A percentile compares a stretch with the other conserved stretches of the same genome.
phyloP scores from a whole-genome alignment of 2,888 invertebrate species.

The Iselma pallidipennis region DNA sequence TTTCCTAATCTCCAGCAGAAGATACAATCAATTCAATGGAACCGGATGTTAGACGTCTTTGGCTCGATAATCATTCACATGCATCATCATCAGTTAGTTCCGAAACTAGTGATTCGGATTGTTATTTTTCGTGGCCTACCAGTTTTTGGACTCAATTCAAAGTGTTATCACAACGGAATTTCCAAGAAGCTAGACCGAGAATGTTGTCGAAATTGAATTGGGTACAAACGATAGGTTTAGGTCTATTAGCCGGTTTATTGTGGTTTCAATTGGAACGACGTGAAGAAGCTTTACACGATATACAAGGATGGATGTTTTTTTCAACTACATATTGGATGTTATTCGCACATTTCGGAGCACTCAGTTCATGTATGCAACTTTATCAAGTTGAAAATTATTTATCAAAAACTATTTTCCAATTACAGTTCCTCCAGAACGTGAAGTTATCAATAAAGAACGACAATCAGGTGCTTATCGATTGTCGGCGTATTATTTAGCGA shows the following conservation, averaged over 20 bases:
- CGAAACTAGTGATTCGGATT: slow-evolving; percentile 63
- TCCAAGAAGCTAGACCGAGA: slow-evolving; percentile 73
- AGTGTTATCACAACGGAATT: slow-evolving; percentile 74
- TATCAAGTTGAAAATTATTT: slow-evolving; percentile 2
- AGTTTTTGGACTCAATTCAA: slow-evolving; percentile 78
- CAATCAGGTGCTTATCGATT: slow-evolving; percentile 77
- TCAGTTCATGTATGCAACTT: slow-evolving; percentile 67
- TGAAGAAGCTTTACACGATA: slow-evolving; percentile 75
- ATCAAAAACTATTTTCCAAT: slow-evolving; percentile 15
- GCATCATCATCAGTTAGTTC: slow-evolving; percentile 67
- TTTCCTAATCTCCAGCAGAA: slow-evolving; percentile 46
- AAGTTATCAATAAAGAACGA: slow-evolving; percentile 79
- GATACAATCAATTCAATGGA: slow-evolving; percentile 57
- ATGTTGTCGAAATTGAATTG: slow-evolving; percentile 79
- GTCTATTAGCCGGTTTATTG: slow-evolving; percentile 72
- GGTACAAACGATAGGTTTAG: slow-evolving; percentile 74
- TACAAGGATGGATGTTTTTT: slow-evolving; percentile 85
- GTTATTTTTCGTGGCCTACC: slow-evolving; percentile 72
- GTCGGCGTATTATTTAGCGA: slow-evolving; percentile 80
- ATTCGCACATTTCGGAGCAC: slow-evolving; percentile 76
- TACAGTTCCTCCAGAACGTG: slow-evolving; percentile 77
- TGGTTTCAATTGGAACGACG: slow-evolving; percentile 79
- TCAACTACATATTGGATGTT: slow-evolving; percentile 83
- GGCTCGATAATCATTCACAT: slow-evolving; percentile 72
- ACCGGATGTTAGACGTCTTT: slow-evolving; percentile 68